phyloP scores from a whole-genome alignment of 2,113 vertebrate genomes.

The Grantiella picta region DNA sequence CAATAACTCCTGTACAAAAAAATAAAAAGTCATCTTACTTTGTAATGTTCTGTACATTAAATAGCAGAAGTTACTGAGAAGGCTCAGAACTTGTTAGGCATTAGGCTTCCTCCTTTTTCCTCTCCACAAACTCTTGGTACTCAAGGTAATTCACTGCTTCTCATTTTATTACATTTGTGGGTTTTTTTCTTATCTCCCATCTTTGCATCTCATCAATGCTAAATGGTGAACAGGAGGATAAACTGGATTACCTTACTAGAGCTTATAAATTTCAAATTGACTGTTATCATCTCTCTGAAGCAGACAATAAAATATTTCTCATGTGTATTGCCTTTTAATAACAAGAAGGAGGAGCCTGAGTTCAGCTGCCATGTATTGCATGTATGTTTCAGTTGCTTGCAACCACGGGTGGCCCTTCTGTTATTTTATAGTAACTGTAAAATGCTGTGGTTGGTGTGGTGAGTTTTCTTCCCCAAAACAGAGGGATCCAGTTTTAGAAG shows the following conservation, averaged over 20 bases:
- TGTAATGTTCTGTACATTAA: neutral
- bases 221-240: neutral
- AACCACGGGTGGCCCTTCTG: accelerated
- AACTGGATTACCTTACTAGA: neutral
- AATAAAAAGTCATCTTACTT: neutral
- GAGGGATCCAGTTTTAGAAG: neutral
- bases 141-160: neutral
- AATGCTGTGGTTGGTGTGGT: neutral
- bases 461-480: neutral
- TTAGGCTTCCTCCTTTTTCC: neutral
- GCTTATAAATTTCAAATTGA: neutral
- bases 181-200: neutral
- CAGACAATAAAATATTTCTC: neutral
- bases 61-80: neutral
- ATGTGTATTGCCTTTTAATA: neutral
- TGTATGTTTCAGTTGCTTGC: neutral
- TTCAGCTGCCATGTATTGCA: neutral
- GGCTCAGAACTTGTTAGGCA: neutral
- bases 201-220: neutral
- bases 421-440: neutral
- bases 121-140: neutral
- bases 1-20: neutral
- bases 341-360: neutral
- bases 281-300: neutral
- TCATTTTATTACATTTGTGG: neutral